Percentiles rank a stretch among this genome's conserved stretches.
Conservation (phyloP, 2,888 invertebrate species). For the Xylota segnis region DNA sequence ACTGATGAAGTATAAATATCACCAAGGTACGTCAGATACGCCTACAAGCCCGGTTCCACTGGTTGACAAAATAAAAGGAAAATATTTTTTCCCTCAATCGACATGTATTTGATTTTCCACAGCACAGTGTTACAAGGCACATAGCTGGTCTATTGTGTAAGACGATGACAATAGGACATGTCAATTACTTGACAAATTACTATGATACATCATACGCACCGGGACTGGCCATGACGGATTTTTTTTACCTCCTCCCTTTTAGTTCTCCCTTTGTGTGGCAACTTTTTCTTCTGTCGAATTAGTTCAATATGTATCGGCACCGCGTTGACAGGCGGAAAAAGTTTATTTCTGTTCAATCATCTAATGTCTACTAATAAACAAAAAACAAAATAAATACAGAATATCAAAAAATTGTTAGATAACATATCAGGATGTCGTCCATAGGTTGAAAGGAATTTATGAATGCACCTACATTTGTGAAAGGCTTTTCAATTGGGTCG, state of each 20-base stretch:
- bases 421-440: too few relatives aligned
- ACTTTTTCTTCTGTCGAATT: slow-evolving; percentile 2
- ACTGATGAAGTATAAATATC: too few relatives aligned
- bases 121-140: background rate
- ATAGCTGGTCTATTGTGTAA: background rate
- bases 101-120: background rate
- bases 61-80: too few relatives aligned
- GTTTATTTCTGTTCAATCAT: slow-evolving; percentile 19
- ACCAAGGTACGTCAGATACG: too few relatives aligned
- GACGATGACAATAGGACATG: slow-evolving; percentile 24
- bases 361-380: slow-evolving; percentile 5
- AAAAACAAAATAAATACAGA: background rate
- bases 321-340: background rate
- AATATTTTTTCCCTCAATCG: too few relatives aligned
- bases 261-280: slow-evolving; percentile 2
- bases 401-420: too few relatives aligned
- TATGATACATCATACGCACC: background rate
- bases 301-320: slow-evolving; percentile 20
- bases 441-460: too few relatives aligned
- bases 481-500: too few relatives aligned
- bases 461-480: too few relatives aligned
- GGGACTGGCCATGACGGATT: background rate
- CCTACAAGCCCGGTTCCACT: too few relatives aligned
- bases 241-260: slow-evolving; percentile 6
- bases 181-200: slow-evolving; percentile 42